Evolutionary conservation across 1,140 invertebrate genomes (phyloP).

Genomic region (Trachelipus rathkii): DNA sequence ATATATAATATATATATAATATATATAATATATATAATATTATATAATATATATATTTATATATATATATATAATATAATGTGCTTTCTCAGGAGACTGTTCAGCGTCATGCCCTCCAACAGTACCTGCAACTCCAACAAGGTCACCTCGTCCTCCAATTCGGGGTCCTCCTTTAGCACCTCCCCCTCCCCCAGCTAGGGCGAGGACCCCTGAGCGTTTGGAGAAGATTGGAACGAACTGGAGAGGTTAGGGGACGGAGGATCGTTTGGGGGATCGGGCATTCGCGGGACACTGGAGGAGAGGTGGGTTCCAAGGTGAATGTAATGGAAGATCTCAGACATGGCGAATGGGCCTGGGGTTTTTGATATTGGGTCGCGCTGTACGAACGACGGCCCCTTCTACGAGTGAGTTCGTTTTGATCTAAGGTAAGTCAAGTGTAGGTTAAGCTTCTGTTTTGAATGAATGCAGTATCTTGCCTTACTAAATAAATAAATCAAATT

Average conservation of each 20-base stretch:
- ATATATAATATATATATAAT: too few species aligned
- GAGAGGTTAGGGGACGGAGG: neutral
- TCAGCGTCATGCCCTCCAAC: constrained; percentile 51
- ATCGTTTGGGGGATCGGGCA: constrained; percentile 8
- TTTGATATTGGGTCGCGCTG: constrained; percentile 38
- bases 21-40: too few species aligned
- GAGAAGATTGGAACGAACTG: neutral
- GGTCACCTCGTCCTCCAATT: constrained; percentile 16
- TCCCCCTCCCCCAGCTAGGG: constrained; percentile 8
- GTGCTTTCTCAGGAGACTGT: neutral
- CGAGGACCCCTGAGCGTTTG: neutral
- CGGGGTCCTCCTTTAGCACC: neutral
- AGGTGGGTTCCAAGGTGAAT: constrained; percentile 39
- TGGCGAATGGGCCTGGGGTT: constrained; percentile 32
- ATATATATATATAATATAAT: too few species aligned
- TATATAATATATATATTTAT: too few species aligned
- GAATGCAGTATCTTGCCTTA: too few species aligned
- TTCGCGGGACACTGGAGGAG: constrained; percentile 21
- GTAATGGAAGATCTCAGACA: constrained; percentile 33
- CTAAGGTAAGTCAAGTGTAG: constrained; percentile 25
- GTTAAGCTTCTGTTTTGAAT: too few species aligned
- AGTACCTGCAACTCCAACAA: neutral
- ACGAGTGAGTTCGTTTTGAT: constrained; percentile 32
- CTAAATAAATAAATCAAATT: too few species aligned
- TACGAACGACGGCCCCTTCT: constrained; percentile 29